Evolutionary conservation across 2,888 invertebrate genomes (phyloP).

Genomic region (Drosophila cognata): DNA sequence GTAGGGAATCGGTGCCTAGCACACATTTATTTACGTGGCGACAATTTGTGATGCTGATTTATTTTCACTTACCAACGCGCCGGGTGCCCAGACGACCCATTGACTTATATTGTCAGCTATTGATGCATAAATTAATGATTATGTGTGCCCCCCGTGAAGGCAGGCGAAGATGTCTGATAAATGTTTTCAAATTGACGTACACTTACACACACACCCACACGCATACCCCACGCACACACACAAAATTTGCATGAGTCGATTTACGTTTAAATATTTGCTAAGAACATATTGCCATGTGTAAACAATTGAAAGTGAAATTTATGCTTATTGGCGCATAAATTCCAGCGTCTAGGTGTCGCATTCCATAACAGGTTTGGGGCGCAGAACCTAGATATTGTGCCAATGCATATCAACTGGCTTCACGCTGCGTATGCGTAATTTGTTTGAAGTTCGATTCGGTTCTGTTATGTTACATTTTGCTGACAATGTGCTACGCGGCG

Average conservation of each 20-base stretch:
- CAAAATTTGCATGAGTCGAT: constrained; percentile 38
- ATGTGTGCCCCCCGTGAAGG: constrained; percentile 38
- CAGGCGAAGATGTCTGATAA: constrained; percentile 59
- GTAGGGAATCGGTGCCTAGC: constrained; percentile 14
- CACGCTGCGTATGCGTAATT: constrained; percentile 49
- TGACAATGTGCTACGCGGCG: constrained; percentile 38
- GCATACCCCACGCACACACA: background rate
- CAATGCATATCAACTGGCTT: constrained; percentile 27
- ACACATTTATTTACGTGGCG: constrained; percentile 67
- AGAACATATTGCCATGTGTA: constrained; percentile 61
- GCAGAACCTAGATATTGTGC: background rate
- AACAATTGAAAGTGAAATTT: constrained; percentile 69
- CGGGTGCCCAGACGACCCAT: constrained; percentile 72
- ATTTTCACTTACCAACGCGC: constrained; percentile 69
- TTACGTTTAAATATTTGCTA: constrained; percentile 51
- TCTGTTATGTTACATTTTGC: constrained; percentile 27
- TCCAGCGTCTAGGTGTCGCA: constrained; percentile 63
- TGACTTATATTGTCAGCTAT: constrained; percentile 78
- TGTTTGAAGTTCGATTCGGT: constrained; percentile 36
- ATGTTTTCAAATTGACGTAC: constrained; percentile 62
- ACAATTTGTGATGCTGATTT: constrained; percentile 72
- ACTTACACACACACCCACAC: constrained; percentile 7
- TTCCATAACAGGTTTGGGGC: constrained; percentile 27
- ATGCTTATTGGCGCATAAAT: constrained; percentile 71
- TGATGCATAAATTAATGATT: constrained; percentile 79